phyloP scores from a whole-genome alignment of 2,797 vertebrate genomes.

The Oryzias dopingdopingensis region DNA sequence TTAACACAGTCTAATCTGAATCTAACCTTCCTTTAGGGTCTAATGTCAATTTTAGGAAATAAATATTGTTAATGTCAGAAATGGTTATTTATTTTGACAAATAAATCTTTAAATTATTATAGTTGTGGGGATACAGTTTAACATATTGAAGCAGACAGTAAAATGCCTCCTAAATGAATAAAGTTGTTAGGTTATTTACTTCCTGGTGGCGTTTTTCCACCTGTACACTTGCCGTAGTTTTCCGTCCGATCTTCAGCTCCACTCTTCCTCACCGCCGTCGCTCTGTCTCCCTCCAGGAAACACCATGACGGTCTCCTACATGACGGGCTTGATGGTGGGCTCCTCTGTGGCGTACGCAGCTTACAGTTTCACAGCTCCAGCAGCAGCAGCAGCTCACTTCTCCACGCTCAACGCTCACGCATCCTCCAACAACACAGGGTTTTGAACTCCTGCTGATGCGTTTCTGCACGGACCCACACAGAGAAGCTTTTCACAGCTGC shows the following conservation, averaged over 20 bases:
- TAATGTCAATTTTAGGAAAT: too few relatives aligned
- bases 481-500: conserved; percentile 57
- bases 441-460: conserved; percentile 59
- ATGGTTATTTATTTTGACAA: too few relatives aligned
- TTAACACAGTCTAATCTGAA: too few relatives aligned
- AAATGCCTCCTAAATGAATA: too few relatives aligned
- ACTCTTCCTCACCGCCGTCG: conserved; percentile 5
- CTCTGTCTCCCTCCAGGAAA: conserved; percentile 82
- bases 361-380: conserved; percentile 87
- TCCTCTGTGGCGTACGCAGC: conserved; percentile 91
- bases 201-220: too few relatives aligned
- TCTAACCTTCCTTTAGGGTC: too few relatives aligned
- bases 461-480: conserved; percentile 9
- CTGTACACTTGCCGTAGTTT: not conserved
- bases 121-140: too few relatives aligned
- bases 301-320: conserved; percentile 98
- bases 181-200: too few relatives aligned
- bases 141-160: too few relatives aligned
- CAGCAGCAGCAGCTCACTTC: conserved; percentile 62
- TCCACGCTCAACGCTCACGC: conserved; percentile 48
- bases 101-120: too few relatives aligned
- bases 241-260: not conserved
- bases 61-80: too few relatives aligned
- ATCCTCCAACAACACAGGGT: conserved; percentile 68
- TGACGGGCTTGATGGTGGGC: conserved; percentile 92